Evolutionary conservation across 2,888 invertebrate genomes (phyloP).

Genomic region (Diaphora mendica): DNA sequence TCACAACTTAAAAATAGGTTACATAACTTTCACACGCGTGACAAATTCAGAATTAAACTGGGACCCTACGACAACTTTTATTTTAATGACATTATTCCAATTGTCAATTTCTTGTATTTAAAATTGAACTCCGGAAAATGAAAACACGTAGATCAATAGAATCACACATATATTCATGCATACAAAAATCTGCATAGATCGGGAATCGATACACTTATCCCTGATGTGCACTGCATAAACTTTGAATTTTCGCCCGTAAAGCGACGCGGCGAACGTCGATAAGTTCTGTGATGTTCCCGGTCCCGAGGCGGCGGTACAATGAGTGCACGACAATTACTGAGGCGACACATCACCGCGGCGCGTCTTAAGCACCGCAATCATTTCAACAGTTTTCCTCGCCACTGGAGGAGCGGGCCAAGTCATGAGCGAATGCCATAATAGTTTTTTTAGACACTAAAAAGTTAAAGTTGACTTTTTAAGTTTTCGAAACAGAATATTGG

Average conservation of each 20-base stretch:
- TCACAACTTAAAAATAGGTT: too few species aligned
- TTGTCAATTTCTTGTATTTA: too few species aligned
- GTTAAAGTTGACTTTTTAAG: background rate
- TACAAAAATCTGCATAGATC: background rate
- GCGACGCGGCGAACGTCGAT: background rate
- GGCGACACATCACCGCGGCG: constrained; percentile 57
- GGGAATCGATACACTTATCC: background rate
- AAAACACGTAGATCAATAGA: too few species aligned
- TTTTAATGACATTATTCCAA: too few species aligned
- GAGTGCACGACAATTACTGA: constrained; percentile 44
- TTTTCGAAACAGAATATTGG: background rate
- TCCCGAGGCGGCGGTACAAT: constrained; percentile 34
- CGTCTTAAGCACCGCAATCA: constrained; percentile 62
- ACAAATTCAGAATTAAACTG: too few species aligned
- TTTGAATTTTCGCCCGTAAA: background rate
- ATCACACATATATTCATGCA: background rate
- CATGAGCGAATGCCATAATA: constrained; percentile 17
- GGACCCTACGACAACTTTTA: too few species aligned
- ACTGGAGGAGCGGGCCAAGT: constrained; percentile 28
- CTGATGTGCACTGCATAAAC: background rate
- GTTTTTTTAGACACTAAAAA: background rate
- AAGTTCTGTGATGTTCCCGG: constrained; percentile 5
- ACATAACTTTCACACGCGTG: too few species aligned
- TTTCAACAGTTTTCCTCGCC: constrained; percentile 54
- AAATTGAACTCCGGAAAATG: too few species aligned